A percentile compares a stretch with the other conserved stretches of the same genome.
Conservation (phyloP, 2,888 invertebrate genomes). For the Himalopsyche kuldschensis region DNA sequence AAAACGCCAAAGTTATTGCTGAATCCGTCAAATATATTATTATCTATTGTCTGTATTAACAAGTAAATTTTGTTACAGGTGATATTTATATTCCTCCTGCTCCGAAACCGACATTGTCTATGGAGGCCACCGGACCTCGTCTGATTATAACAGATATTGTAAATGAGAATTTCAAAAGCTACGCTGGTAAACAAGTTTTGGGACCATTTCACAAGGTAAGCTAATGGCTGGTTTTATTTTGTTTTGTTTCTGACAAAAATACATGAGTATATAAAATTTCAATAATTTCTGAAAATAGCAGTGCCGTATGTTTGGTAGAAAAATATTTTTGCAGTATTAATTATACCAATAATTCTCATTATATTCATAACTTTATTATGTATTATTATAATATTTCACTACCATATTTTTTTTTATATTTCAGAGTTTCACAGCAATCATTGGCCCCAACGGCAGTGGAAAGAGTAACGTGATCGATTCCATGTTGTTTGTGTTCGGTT, state of each 20-base stretch:
- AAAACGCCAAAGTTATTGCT: too few relatives aligned
- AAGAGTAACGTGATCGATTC: constrained; percentile 99
- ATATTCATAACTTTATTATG: neutral
- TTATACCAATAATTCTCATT: neutral
- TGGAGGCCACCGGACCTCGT: constrained; percentile 77
- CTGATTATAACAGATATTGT: constrained; percentile 89
- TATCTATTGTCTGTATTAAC: too few relatives aligned
- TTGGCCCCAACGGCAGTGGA: constrained; percentile 98
- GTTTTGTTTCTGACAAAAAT: too few relatives aligned
- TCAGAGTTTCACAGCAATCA: constrained; percentile 92
- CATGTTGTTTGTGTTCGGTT: constrained; percentile 98
- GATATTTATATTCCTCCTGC: constrained; percentile 86
- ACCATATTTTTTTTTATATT: neutral
- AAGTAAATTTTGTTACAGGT: constrained; percentile 42
- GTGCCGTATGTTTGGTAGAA: too few relatives aligned
- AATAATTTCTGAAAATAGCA: too few relatives aligned
- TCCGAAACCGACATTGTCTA: constrained; percentile 68
- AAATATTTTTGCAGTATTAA: neutral
- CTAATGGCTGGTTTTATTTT: neutral
- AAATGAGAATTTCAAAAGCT: constrained; percentile 96
- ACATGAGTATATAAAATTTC: too few relatives aligned
- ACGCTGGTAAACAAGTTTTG: constrained; percentile 77
- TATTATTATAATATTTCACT: neutral
- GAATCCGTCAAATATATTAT: too few relatives aligned
- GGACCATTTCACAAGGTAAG: constrained; percentile 95